phyloP scores from a whole-genome alignment of 2,113 vertebrate genomes.

The Scartelaos histophorus region DNA sequence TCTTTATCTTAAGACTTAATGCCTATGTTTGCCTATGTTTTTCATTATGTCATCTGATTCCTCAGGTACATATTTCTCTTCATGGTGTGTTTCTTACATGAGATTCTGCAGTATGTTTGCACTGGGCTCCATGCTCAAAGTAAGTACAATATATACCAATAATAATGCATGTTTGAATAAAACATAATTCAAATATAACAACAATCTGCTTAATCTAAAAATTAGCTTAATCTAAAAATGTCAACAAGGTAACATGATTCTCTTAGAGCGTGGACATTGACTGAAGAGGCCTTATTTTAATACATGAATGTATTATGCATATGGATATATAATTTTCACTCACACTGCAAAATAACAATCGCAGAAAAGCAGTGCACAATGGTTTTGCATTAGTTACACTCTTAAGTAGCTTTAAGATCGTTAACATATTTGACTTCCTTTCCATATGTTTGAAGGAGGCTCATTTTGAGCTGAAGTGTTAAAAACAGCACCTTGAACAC shows the following conservation, averaged over 20 bases:
- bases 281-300: neutral
- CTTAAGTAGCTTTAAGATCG: constrained; percentile 11
- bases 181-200: neutral
- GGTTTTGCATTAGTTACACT: neutral
- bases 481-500: constrained; percentile 52
- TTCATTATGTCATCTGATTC: constrained; percentile 25
- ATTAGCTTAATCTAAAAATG: neutral
- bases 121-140: constrained; percentile 66
- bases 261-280: neutral
- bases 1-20: neutral
- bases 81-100: constrained; percentile 49
- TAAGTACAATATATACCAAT: constrained; percentile 38
- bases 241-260: neutral
- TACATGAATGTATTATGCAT: constrained; percentile 18
- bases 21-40: constrained; percentile 20
- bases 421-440: constrained; percentile 33
- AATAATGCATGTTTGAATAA: neutral
- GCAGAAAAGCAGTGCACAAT: neutral
- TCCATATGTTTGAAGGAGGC: constrained; percentile 29
- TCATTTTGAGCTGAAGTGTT: constrained; percentile 47
- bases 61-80: constrained; percentile 57
- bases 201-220: neutral
- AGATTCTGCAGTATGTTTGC: constrained; percentile 57
- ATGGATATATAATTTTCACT: neutral
- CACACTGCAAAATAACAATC: neutral